Evolutionary conservation across 2,113 vertebrate genomes (phyloP), one percentile per base, ranked within the genome.

Genomic region (Microcebus lehilahytsara): DNA sequence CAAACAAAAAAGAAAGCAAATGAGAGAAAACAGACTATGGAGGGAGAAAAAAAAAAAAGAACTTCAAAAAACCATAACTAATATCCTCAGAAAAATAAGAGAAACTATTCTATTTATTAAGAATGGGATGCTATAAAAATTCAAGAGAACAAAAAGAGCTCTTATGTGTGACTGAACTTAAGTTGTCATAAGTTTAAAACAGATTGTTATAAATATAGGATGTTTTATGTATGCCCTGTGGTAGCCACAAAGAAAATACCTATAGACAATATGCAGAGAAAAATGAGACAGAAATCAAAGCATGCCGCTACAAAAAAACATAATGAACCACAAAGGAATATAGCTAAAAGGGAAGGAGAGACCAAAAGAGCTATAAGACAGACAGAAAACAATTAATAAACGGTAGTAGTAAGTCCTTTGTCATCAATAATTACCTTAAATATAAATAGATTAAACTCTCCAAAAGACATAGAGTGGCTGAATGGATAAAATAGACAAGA

Each of bases 211-310:
- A 91, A 83, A 30, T 78, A 42, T 67, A 67, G 34, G 64, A 67
- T 85, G n/a, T 84, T 93, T 46, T 90, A 85, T 62, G 71, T 53
- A 85, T 80, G 58, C 20, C 8, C 72, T 19, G 83, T 9, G 89
- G 30, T 93, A 87, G 93, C n/a, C 25, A 25, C 32, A 95, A 93
- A 58, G 60, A 94, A 95, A 93, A 95, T 58, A 90, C n/a, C 60
- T 84, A 83, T 19, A 75, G 22, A 96, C 91, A 56, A 91, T 71
- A 93, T 2, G 58, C 22, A 89, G 85, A 90, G 67, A 27, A 95
- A 95, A 95, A 92, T 89, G 51, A 92, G 85, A 81, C 58, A 93
- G 27, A 46, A 87, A 92, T 60, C 19, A 97, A 91, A 83, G n/a
- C 23, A 95, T 37, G 37, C 77, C n/a, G 86, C 30, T 69, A 89